phyloP scores from a whole-genome alignment of 2,113 vertebrate species.

The Origma solitaria region DNA sequence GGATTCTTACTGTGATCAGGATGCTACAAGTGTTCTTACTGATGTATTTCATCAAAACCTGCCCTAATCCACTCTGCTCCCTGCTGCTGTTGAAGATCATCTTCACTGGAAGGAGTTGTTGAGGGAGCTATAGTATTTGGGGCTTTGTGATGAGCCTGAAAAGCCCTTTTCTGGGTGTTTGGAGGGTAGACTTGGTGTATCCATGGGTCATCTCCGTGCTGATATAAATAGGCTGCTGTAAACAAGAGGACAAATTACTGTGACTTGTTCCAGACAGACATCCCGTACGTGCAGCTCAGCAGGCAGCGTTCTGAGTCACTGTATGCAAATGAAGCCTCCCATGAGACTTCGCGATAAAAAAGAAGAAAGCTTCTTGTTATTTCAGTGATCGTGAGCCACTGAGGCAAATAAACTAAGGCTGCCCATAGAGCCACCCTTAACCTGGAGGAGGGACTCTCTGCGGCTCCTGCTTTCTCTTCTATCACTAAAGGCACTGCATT shows the following conservation, averaged over 20 bases:
- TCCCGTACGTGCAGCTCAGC: slow-evolving; percentile 65
- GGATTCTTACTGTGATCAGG: not conserved
- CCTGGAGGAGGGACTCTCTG: not conserved
- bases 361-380: slow-evolving; percentile 55
- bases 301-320: slow-evolving; percentile 66
- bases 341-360: slow-evolving; percentile 38
- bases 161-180: slow-evolving; percentile 26
- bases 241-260: slow-evolving; percentile 58
- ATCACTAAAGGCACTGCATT: not conserved
- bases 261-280: slow-evolving; percentile 60
- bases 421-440: not conserved
- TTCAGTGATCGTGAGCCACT: not conserved
- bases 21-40: not conserved
- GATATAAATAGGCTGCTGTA: slow-evolving; percentile 62
- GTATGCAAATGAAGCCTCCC: slow-evolving; percentile 64
- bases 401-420: not conserved
- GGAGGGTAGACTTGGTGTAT: not conserved
- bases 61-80: not conserved
- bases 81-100: not conserved
- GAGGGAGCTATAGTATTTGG: not conserved
- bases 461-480: not conserved
- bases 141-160: slow-evolving; percentile 22
- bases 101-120: not conserved
- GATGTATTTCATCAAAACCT: not conserved
- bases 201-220: slow-evolving; percentile 3